These are phyloP conservation scores for Myotis davidii DNA, from an alignment of 2,113 vertebrate genomes.

Conservation along the genomic window DNA sequence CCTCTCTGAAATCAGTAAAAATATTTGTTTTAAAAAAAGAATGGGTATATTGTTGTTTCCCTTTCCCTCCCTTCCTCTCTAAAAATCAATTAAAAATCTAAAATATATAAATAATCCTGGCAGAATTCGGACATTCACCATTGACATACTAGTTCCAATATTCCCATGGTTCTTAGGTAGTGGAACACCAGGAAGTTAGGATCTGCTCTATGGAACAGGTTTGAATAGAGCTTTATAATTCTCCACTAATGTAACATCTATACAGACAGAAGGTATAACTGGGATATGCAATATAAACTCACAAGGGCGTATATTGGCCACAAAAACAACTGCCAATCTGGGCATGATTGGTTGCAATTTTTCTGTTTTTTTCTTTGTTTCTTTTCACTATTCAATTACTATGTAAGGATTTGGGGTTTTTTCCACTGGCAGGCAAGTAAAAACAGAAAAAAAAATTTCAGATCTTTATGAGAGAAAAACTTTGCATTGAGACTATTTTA, in stretches of 20 bases:
- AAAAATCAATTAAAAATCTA: background rate
- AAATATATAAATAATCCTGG: background rate
- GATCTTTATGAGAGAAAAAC: background rate
- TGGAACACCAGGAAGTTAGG: background rate
- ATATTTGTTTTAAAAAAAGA: too few relatives aligned
- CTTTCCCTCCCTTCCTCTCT: background rate
- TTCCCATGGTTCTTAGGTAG: background rate
- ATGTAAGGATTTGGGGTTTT: background rate
- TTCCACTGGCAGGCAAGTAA: background rate
- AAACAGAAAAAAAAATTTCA: background rate
- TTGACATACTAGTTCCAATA: background rate
- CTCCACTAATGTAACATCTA: background rate
- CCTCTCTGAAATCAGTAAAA: too few relatives aligned
- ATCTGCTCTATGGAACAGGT: background rate
- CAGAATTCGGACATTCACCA: background rate
- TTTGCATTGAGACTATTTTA: background rate
- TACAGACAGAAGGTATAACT: background rate
- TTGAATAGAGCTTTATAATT: background rate
- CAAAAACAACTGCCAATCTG: background rate
- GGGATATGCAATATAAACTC: background rate
- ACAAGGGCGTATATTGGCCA: background rate
- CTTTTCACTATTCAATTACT: background rate
- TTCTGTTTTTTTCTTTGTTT: background rate
- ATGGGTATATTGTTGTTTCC: background rate
- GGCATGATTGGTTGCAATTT: background rate